Base-by-base conservation (phyloP, 2,113 vertebrate genomes). In the Cyanocitta stelleri region DNA sequence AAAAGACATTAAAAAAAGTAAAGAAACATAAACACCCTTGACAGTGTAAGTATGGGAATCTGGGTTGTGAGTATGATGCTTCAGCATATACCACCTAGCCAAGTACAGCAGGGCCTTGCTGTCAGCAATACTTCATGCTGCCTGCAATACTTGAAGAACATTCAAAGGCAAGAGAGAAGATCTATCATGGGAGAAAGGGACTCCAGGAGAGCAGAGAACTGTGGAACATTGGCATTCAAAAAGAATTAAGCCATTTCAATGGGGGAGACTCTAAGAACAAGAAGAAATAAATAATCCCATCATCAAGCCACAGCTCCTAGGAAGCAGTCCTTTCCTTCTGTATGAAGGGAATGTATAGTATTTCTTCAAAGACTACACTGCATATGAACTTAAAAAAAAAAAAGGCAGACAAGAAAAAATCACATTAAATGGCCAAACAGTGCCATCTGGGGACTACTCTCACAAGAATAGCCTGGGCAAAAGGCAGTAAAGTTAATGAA, bases 371-470 rank as follows among this genome's bases (percentile, higher is more conserved):
- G 49, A 61, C 16, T 72, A 32, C 3, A 8, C 6, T 68, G 74
- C 20, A 8, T 61, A n/a, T 56, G 16, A 85, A 56, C 20, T 24
- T 86, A 3, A 9, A 16, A 24, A 49, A 32, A 33, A 16, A 1
- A 43, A 23, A 30, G 2, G 10, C 10, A 71, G 16, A 37, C 7
- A 15, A 56, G 19, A 58, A 59, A 69, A 52, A 44, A 33, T 2
- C 21, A 37, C 6, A 13, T 85, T 27, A 89, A 59, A 48, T 52
- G 37, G 73, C 56, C 56, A n/a, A 91, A 90, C 73, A 91, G 74
- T 93, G 90, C 95, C 92, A 91, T 35, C 92, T 93, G 87, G 82
- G 62, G 82, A 85, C 88, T 55, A 43, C 39, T 79, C 5, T 39
- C 6, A 0, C 55, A 81, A 80, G 33, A 89, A 41, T 6, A 49